A percentile compares a stretch with the other conserved stretches of the same genome.
Conservation (phyloP, 92 coral and sea anemone species). For the Bergia sp. region DNA sequence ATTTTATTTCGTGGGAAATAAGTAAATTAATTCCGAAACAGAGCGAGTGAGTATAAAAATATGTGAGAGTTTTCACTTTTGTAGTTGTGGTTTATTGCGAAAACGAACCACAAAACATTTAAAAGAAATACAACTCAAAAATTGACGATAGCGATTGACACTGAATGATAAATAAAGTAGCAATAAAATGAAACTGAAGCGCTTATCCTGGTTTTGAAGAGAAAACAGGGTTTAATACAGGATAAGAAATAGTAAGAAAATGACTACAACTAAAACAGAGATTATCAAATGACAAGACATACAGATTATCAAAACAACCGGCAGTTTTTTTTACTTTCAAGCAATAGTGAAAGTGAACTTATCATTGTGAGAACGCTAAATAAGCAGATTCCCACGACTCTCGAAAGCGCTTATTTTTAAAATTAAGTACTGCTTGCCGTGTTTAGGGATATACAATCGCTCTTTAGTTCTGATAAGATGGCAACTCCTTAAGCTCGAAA, state of each 20-base stretch:
- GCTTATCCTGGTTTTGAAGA: background rate
- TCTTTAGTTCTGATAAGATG: too few species aligned
- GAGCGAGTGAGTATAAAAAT: background rate
- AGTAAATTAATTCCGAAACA: background rate
- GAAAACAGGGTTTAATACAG: background rate
- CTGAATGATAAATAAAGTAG: background rate
- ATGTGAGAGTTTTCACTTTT: background rate
- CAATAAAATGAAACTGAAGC: background rate
- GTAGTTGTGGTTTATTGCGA: background rate
- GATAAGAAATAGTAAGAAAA: background rate
- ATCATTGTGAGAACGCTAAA: slow-evolving; percentile 22
- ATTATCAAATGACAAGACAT: slow-evolving; percentile 2
- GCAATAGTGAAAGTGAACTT: slow-evolving; percentile 1
- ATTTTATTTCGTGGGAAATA: background rate
- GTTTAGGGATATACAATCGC: background rate
- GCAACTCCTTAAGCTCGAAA: too few species aligned
- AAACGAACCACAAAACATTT: background rate
- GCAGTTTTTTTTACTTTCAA: background rate
- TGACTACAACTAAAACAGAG: background rate
- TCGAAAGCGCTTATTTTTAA: background rate
- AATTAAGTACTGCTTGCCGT: background rate
- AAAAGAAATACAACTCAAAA: background rate
- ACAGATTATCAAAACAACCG: slow-evolving; percentile 12
- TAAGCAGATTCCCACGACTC: slow-evolving; percentile 24
- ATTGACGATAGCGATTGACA: background rate